Evolutionary conservation across 2,797 vertebrate species (phyloP), one percentile per base, ranked within the genome.

Genomic region (Sparidentex hasta): DNA sequence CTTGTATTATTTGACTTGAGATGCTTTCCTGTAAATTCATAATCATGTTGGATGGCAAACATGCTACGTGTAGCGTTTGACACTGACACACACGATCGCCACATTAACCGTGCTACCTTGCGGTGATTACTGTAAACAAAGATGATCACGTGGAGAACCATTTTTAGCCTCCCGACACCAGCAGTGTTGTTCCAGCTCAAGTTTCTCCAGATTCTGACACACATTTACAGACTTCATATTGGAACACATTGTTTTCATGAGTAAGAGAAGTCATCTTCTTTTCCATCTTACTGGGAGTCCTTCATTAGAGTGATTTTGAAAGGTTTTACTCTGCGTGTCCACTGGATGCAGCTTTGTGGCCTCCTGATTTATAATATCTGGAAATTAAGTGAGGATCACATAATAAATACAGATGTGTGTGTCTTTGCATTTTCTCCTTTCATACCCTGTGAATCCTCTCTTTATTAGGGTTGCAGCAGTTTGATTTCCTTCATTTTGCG

Each of bases 111-210:
- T 38, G 20, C 41, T 50, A 7, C 50, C 66, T 68, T 11, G 4
- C 11, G 44, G 11, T 76, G 78, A 63, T 82, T 25, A 81, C 80
- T 67, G 64, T 76, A 44, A 72, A 83, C 77, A 80, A 9, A 58
- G 27, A 4, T 0, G 63, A 47, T 59, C 74, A 83, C 14, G 21
- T 87, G 72, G 46, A 20, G 55, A 33, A 29, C 50, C 2, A 21
- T 78, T 81, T 75, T 65, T 69, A 72, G 66, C 78, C 47, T 47
- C 59, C 5, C 5, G 3, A n/a, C 61, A 66, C 11, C 33, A 1
- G 17, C 1, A 27, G 3, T 55, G 65, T 58, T 43, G 70, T 61
- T n/a, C 3, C 6, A 65, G 80, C 33, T 78, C 65, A 61, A 1
- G 51, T 77, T 77, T 77, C 70, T 58, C 27, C 50, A 5, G 1